These are phyloP conservation scores for Leiothrix lutea DNA, from an alignment of 2,113 vertebrate species.

Conservation along the genomic window DNA sequence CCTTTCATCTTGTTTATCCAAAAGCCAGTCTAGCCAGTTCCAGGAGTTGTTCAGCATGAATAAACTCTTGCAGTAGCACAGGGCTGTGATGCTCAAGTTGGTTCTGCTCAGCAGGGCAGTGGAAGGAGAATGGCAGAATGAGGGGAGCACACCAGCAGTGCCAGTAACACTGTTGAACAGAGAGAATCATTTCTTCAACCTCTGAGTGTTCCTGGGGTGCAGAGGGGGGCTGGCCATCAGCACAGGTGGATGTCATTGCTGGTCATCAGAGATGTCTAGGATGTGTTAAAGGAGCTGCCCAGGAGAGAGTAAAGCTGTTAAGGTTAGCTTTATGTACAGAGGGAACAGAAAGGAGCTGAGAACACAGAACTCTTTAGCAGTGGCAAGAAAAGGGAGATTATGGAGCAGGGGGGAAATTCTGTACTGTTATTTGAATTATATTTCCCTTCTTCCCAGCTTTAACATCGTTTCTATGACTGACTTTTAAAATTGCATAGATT, in stretches of 20 bases:
- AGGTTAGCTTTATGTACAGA: background rate
- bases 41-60: background rate
- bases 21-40: slow-evolving; percentile 36
- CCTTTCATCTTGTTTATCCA: background rate
- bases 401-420: background rate
- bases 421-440: background rate
- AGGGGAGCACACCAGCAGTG: background rate
- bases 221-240: background rate
- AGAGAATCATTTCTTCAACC: background rate
- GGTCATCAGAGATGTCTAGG: background rate
- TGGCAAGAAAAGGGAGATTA: background rate
- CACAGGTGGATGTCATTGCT: background rate
- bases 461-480: background rate
- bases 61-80: background rate
- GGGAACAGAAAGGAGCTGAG: background rate
- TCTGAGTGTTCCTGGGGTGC: background rate
- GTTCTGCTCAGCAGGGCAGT: background rate
- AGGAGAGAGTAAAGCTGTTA: background rate
- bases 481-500: background rate
- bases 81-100: fast-evolving
- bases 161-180: background rate
- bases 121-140: background rate
- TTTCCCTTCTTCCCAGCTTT: background rate
- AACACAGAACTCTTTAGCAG: background rate
- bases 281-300: background rate